phyloP scores from a whole-genome alignment of 2,888 invertebrate genomes.

The Exocentrus adspersus region DNA sequence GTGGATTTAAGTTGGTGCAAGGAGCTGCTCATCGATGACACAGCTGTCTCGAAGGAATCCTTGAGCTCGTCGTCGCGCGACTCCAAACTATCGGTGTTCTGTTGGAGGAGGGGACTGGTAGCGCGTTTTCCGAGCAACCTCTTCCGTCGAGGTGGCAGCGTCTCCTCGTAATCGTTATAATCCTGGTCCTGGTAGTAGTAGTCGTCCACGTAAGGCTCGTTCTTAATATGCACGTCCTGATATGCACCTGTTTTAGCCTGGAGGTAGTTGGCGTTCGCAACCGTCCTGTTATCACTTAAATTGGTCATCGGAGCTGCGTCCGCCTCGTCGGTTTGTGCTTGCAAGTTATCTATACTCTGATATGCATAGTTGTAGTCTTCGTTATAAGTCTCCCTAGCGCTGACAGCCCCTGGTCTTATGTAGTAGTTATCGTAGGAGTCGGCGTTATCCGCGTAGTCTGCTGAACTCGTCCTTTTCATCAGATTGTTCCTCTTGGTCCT shows the following conservation, averaged over 20 bases:
- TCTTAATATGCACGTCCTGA: slow-evolving; percentile 36
- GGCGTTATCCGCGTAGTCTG: slow-evolving; percentile 58
- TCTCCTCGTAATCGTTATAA: slow-evolving; percentile 39
- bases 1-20: slow-evolving; percentile 59
- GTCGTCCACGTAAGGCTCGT: slow-evolving; percentile 46
- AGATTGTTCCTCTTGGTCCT: slow-evolving; percentile 57
- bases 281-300: slow-evolving; percentile 38
- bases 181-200: slow-evolving; percentile 54
- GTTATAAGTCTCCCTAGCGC: slow-evolving; percentile 67
- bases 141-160: slow-evolving; percentile 44
- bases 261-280: slow-evolving; percentile 36
- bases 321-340: slow-evolving; percentile 53
- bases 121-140: slow-evolving; percentile 57
- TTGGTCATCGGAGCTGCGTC: slow-evolving; percentile 34
- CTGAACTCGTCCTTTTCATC: slow-evolving; percentile 61
- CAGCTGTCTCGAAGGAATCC: slow-evolving; percentile 68
- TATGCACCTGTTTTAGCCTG: slow-evolving; percentile 39
- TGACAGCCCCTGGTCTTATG: slow-evolving; percentile 58
- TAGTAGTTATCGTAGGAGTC: slow-evolving; percentile 62
- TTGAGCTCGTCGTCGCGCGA: slow-evolving; percentile 68
- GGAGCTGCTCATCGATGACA: slow-evolving; percentile 63
- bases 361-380: slow-evolving; percentile 79
- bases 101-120: slow-evolving; percentile 55
- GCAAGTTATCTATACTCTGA: slow-evolving; percentile 72
- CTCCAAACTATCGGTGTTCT: slow-evolving; percentile 67